Evolutionary conservation across 2,888 invertebrate species (phyloP).

Genomic region (Chloroclystis v-ata): DNA sequence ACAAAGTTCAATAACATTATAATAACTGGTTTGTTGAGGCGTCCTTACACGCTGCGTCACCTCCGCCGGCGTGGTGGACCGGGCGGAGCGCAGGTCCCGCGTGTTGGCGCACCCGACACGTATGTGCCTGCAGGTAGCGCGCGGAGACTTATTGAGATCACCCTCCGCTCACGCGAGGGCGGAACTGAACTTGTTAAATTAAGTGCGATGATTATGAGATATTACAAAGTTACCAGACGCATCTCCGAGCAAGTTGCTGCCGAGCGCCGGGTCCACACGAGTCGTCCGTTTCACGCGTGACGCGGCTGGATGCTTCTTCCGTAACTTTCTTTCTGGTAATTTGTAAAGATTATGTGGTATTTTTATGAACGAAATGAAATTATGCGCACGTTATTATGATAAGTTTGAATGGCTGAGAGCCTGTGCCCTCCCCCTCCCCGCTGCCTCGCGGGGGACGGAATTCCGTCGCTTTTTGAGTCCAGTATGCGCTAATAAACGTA

Average conservation of each 20-base stretch:
- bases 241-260: neutral
- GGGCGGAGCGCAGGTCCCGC: neutral
- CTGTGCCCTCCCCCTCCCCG: neutral
- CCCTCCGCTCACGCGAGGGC: neutral
- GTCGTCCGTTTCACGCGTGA: neutral
- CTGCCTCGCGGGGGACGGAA: neutral
- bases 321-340: neutral
- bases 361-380: slow-evolving; percentile 3
- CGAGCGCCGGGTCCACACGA: neutral
- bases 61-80: neutral
- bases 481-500: slow-evolving; percentile 24
- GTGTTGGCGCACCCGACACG: no score
- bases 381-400: neutral
- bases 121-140: no score
- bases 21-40: no score
- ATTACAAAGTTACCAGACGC: slow-evolving; percentile 1
- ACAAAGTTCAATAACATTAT: no score
- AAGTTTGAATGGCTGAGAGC: neutral
- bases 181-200: slow-evolving; percentile 17
- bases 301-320: no score
- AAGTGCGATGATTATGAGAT: slow-evolving; percentile 18
- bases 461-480: neutral
- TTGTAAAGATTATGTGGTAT: neutral
- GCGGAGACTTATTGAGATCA: no score
- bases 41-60: no score